Conservation (phyloP, 2,888 invertebrate genomes). For the Drosophila hamatofila region DNA sequence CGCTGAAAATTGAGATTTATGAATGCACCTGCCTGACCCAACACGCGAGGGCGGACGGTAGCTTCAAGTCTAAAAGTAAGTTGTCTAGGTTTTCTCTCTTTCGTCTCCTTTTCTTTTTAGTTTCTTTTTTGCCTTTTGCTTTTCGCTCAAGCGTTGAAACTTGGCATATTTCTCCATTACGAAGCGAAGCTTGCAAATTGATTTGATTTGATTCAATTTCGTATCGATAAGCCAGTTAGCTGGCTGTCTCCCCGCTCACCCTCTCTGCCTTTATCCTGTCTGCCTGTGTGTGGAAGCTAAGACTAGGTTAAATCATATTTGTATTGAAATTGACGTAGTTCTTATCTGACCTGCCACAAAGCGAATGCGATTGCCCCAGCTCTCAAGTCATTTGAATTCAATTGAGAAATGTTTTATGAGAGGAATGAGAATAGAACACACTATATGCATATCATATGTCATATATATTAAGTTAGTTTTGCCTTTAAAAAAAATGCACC, state of each 20-base stretch:
- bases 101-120: background rate
- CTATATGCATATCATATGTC: background rate
- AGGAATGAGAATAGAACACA: no score
- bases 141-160: slow-evolving; percentile 60
- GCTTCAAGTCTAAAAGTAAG: slow-evolving; percentile 4
- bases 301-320: slow-evolving; percentile 41
- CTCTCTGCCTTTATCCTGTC: background rate
- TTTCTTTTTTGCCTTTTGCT: background rate
- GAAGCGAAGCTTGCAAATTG: slow-evolving; percentile 69
- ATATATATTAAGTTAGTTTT: no score
- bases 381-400: background rate
- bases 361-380: slow-evolving; percentile 35
- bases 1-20: slow-evolving; percentile 77
- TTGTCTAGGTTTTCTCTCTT: slow-evolving; percentile 42
- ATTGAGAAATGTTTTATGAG: background rate
- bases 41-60: background rate
- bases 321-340: slow-evolving; percentile 32
- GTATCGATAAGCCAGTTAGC: slow-evolving; percentile 66
- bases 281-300: background rate
- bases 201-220: slow-evolving; percentile 79
- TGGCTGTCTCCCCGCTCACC: background rate
- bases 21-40: slow-evolving; percentile 60
- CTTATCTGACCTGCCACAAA: slow-evolving; percentile 53
- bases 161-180: slow-evolving; percentile 79
- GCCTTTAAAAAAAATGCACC: no score